phyloP scores from a whole-genome alignment of 2,797 vertebrate species.

The Rachycentron canadum region DNA sequence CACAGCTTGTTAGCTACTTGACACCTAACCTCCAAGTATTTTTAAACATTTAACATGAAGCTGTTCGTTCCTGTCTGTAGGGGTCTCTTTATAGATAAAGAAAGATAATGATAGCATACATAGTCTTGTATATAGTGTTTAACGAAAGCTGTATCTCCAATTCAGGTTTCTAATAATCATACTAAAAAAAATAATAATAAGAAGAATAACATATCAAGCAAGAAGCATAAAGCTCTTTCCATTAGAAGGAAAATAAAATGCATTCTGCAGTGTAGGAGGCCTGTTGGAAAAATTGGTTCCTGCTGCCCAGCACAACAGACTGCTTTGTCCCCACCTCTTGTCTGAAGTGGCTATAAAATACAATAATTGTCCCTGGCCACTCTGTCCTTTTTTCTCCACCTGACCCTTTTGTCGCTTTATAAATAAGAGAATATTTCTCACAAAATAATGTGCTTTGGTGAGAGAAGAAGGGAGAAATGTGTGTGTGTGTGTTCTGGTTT shows the following conservation, averaged over 20 bases:
- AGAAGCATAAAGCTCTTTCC: conserved; percentile 8
- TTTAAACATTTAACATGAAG: conserved; percentile 32
- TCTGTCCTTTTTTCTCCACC: conserved; percentile 17
- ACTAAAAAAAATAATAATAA: background rate
- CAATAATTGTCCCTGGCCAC: conserved; percentile 30
- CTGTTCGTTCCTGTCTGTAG: background rate
- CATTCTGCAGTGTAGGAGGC: background rate
- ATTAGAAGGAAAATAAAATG: conserved; percentile 18
- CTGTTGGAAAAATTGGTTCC: conserved; percentile 16
- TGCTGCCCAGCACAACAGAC: conserved; percentile 26
- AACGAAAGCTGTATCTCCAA: background rate
- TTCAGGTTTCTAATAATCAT: background rate
- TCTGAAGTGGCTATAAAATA: conserved; percentile 44
- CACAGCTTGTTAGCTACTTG: conserved; percentile 64
- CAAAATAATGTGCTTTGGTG: conserved; percentile 6
- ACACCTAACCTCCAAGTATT: conserved; percentile 65
- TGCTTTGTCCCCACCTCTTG: conserved; percentile 33
- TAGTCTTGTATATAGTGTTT: too few relatives aligned
- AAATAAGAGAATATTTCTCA: conserved; percentile 40
- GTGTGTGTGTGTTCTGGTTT: background rate
- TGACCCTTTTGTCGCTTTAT: conserved; percentile 12
- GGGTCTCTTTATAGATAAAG: conserved; percentile 1
- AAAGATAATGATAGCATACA: background rate
- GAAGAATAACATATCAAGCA: background rate
- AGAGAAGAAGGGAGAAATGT: background rate